phyloP scores from a whole-genome alignment of 1,140 invertebrate species.

The Hylaeus volcanicus region DNA sequence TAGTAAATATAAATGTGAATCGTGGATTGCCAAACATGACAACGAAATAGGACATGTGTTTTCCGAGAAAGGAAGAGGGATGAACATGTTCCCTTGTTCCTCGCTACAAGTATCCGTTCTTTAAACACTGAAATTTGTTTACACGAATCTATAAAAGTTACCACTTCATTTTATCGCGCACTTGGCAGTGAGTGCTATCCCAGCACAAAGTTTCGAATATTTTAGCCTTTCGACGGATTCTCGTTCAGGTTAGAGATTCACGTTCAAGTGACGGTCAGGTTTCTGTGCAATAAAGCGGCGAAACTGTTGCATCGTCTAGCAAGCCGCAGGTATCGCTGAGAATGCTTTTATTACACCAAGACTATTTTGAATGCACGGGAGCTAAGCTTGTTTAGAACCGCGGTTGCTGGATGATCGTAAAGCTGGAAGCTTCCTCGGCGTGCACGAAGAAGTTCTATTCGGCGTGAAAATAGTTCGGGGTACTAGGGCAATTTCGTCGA shows the following conservation, averaged over 20 bases:
- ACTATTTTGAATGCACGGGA: neutral
- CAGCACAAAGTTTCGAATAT: neutral
- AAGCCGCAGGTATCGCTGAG: neutral
- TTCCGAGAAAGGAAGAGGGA: no score
- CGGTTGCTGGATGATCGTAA: neutral
- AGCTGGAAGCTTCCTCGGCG: neutral
- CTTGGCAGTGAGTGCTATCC: no score
- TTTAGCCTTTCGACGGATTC: neutral
- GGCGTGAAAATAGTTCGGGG: neutral
- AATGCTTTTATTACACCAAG: neutral
- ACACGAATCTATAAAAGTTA: no score
- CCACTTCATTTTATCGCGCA: no score
- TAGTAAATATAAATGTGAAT: no score
- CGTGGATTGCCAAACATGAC: no score
- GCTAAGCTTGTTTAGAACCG: slow-evolving; percentile 4
- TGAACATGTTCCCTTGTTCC: no score
- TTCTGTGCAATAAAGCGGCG: neutral
- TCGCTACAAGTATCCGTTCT: no score
- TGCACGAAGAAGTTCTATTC: neutral
- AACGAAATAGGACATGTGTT: no score
- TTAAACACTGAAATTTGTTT: no score
- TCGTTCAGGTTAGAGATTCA: neutral
- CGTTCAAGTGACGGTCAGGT: neutral
- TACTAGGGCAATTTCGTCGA: neutral
- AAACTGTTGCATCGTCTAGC: slow-evolving; percentile 2